Evolutionary conservation across 2,797 vertebrate species (phyloP).

Genomic region (Myiotriccus ornatus): DNA sequence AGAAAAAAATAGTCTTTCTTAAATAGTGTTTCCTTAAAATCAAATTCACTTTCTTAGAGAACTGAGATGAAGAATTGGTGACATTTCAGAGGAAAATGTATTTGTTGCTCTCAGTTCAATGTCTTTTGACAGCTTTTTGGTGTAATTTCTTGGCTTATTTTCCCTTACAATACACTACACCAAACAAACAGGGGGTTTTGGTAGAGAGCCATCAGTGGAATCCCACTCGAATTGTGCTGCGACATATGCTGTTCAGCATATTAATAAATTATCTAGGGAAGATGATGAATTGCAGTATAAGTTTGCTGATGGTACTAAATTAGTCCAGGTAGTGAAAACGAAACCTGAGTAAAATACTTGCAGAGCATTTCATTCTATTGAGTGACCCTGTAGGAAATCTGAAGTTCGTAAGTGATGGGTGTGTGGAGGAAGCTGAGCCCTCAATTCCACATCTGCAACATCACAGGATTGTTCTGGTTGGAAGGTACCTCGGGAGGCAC

Average conservation of each 20-base stretch:
- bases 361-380: not conserved
- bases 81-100: not conserved
- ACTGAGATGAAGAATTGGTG: not conserved
- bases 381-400: not conserved
- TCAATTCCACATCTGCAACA: fast-evolving
- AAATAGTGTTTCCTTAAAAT: not conserved
- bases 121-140: not conserved
- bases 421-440: not conserved
- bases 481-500: not conserved
- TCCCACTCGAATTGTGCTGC: not conserved
- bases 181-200: not conserved
- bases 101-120: not conserved
- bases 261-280: not conserved
- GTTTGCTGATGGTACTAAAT: not conserved
- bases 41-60: not conserved
- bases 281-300: not conserved
- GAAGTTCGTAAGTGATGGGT: not conserved
- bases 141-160: not conserved
- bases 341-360: not conserved
- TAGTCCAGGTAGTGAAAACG: not conserved
- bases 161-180: not conserved
- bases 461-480: not conserved
- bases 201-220: not conserved
- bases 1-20: not conserved
- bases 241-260: not conserved